These are phyloP conservation scores for Sylvia atricapilla DNA, from an alignment of 2,113 vertebrate genomes.

Conservation along the genomic window DNA sequence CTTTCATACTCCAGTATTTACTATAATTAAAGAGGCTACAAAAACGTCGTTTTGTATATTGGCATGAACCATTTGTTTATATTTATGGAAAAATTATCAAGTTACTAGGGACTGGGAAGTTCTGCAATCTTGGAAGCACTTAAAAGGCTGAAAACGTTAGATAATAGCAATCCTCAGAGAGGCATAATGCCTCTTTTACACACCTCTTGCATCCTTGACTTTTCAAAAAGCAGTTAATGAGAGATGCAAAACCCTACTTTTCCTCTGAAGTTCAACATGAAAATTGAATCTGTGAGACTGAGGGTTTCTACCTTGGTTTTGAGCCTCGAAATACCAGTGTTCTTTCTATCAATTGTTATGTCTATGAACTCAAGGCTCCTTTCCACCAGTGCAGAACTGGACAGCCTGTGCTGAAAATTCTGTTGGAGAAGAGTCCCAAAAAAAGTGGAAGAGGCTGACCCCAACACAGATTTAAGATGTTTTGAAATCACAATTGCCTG, in stretches of 20 bases:
- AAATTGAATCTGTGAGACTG: not conserved
- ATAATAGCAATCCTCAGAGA: not conserved
- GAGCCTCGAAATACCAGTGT: not conserved
- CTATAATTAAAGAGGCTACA: not conserved
- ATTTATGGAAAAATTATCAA: not conserved
- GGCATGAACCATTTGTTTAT: not conserved
- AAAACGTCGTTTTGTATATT: not conserved
- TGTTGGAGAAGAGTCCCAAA: not conserved
- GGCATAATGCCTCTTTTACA: not conserved
- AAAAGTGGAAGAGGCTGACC: not conserved
- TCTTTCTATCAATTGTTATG: not conserved
- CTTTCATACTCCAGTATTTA: not conserved
- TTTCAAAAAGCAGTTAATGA: not conserved
- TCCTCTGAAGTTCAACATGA: not conserved
- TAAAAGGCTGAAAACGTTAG: not conserved
- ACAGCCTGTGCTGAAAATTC: not conserved
- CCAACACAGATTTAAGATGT: not conserved
- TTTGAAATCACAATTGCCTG: not conserved
- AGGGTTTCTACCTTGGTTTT: not conserved
- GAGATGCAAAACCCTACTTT: not conserved
- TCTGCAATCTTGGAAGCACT: not conserved
- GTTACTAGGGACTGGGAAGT: not conserved
- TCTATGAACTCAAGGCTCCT: not conserved
- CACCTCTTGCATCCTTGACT: not conserved
- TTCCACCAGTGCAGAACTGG: accelerated